These are phyloP conservation scores for Cathartes aura DNA, from an alignment of 2,113 vertebrate species.

Conservation along the genomic window DNA sequence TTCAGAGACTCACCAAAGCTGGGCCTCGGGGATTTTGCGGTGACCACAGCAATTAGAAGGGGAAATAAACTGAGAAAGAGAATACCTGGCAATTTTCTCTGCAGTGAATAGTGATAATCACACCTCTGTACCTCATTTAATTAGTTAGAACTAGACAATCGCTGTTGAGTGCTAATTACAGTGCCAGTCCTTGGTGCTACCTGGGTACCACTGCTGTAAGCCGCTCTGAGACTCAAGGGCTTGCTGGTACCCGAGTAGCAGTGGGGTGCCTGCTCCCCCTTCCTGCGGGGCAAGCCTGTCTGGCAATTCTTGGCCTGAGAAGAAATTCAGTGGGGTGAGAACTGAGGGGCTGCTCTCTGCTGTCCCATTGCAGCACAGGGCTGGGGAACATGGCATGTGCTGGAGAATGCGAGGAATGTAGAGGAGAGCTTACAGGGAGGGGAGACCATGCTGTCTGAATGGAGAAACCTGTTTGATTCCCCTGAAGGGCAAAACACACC, in stretches of 20 bases:
- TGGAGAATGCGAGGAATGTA: slow-evolving; percentile 71
- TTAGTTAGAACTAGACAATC: background rate
- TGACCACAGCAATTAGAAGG: background rate
- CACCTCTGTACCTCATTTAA: background rate
- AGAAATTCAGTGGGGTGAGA: background rate
- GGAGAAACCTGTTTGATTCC: slow-evolving; percentile 81
- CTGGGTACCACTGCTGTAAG: background rate
- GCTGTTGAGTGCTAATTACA: background rate
- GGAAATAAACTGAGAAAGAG: background rate
- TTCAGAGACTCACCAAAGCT: background rate
- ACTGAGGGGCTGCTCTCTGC: background rate
- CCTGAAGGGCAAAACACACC: slow-evolving; percentile 69
- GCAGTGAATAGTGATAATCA: background rate
- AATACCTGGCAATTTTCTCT: background rate
- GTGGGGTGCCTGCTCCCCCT: background rate
- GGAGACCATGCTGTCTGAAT: background rate
- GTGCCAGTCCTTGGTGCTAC: background rate
- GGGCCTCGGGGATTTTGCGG: background rate
- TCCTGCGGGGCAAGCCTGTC: fast-evolving
- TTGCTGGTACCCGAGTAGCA: fast-evolving
- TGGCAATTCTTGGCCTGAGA: background rate
- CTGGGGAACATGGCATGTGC: background rate
- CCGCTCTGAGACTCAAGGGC: fast-evolving
- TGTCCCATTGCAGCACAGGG: background rate
- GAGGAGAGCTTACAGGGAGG: slow-evolving; percentile 51